Base-by-base conservation (phyloP, 2,113 vertebrate species). In the Chloebia gouldiae region DNA sequence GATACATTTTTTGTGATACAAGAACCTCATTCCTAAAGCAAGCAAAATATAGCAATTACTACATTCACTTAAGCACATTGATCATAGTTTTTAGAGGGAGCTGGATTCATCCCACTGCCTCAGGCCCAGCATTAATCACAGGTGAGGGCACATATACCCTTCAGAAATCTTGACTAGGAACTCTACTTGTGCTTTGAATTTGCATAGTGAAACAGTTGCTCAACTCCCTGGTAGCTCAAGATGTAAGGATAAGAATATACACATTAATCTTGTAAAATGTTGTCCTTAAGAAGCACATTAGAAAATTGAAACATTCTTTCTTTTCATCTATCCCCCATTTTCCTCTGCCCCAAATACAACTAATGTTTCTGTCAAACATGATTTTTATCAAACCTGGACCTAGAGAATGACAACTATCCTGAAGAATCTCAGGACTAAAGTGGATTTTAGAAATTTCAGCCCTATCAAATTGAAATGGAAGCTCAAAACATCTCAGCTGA, bases 281-380 rank as follows among this genome's bases (percentile, higher is more conserved):
- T 57, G 23, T n/a, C 35, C 19, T 75, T 37, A 49, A 75, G 13
- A 47, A 49, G 24, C 24, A 56, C n/a, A 20, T 47, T 20, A 73
- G n/a, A 57, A 77, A 81, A 47, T 3, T 2, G 59, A 14, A 27
- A 45, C 14, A 10, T 9, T 24, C 14, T 47, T 16, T 15, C 17
- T 82, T 71, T 47, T 42, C 5, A 71, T 27, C 40, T 60, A 15
- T 2, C 4, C 3, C 1, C 1, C 2, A 5, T 65, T 13, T 13
- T 22, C 4, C 16, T 22, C 22, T 24, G 11, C 13, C 10, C 6
- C 27, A 37, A 56, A 64, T 8, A 60, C 1, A 60, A 11, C 4
- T 40, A 44, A 40, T 20, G 6, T 31, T 91, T 61, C 60, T 66
- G 15, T 72, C 31, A 88, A 69, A 73, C 8, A 22, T 7, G 1